Evolutionary conservation across 2,888 invertebrate species (phyloP).

Genomic region (Phortica magna): DNA sequence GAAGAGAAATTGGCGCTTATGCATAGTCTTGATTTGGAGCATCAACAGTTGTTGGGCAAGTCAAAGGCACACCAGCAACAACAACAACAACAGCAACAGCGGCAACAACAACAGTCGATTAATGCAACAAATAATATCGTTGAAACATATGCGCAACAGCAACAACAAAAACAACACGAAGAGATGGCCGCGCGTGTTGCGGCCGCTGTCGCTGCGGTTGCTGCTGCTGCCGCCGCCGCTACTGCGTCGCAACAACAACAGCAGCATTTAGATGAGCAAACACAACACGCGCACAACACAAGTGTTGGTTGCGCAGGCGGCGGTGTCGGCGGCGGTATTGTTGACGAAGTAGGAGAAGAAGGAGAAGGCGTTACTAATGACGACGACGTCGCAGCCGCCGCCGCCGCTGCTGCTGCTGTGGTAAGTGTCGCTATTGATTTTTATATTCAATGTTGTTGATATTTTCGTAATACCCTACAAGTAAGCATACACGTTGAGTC

Average conservation of each 20-base stretch:
- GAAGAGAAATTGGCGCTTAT: conserved; percentile 62
- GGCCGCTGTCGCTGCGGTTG: conserved; percentile 61
- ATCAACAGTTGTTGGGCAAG: conserved; percentile 57
- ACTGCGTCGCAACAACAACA: conserved; percentile 42
- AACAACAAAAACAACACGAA: conserved; percentile 46
- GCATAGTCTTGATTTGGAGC: conserved; percentile 66
- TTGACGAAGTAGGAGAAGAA: background rate
- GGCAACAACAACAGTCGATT: background rate
- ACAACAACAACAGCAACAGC: conserved; percentile 47
- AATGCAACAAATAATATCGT: conserved; percentile 34
- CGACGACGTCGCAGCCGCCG: conserved; percentile 44
- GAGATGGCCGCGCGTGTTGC: conserved; percentile 60
- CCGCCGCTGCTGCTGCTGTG: conserved; percentile 64
- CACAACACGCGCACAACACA: conserved; percentile 10
- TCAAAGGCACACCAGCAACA: conserved; percentile 45
- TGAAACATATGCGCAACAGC: conserved; percentile 22
- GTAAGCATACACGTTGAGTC: background rate
- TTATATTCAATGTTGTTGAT: conserved; percentile 36
- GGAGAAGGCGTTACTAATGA: conserved; percentile 28
- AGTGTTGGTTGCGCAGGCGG: conserved; percentile 19
- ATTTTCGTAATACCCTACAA: conserved; percentile 9
- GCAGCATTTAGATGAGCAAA: conserved; percentile 38
- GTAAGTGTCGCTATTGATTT: conserved; percentile 62
- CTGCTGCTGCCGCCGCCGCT: conserved; percentile 60
- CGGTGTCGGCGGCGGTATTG: conserved; percentile 28